A percentile compares a stretch with the other conserved stretches of the same genome.
These are phyloP conservation scores for Ciconia nigra DNA, from an alignment of 2,797 vertebrate genomes.

Conservation along the genomic window DNA sequence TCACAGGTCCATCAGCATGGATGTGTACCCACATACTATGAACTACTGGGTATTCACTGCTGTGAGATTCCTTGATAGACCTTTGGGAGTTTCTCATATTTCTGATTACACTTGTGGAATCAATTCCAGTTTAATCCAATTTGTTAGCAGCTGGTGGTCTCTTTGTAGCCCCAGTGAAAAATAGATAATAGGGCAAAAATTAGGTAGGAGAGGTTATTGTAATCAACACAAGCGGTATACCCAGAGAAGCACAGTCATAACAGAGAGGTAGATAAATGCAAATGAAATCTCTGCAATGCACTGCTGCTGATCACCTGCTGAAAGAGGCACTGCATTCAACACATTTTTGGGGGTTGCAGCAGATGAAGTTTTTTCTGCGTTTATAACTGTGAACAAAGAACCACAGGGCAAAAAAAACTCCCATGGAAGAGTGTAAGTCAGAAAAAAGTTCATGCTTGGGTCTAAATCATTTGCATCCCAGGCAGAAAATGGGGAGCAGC, in stretches of 20 bases:
- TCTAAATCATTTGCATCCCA: background rate
- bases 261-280: background rate
- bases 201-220: background rate
- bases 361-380: background rate
- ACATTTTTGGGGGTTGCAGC: background rate
- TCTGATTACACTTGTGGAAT: background rate
- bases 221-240: background rate
- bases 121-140: background rate
- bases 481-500: background rate
- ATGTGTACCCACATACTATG: background rate
- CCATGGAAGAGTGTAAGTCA: background rate
- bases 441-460: background rate
- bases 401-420: background rate
- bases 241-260: background rate
- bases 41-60: background rate
- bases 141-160: background rate
- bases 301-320: background rate
- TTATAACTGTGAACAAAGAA: background rate
- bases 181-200: background rate
- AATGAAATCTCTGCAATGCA: background rate
- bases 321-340: background rate
- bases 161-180: background rate
- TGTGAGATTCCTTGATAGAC: background rate
- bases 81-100: background rate
- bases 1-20: background rate